Evolutionary conservation across 1,140 invertebrate genomes (phyloP).

Genomic region (Zaprionus vittiger): DNA sequence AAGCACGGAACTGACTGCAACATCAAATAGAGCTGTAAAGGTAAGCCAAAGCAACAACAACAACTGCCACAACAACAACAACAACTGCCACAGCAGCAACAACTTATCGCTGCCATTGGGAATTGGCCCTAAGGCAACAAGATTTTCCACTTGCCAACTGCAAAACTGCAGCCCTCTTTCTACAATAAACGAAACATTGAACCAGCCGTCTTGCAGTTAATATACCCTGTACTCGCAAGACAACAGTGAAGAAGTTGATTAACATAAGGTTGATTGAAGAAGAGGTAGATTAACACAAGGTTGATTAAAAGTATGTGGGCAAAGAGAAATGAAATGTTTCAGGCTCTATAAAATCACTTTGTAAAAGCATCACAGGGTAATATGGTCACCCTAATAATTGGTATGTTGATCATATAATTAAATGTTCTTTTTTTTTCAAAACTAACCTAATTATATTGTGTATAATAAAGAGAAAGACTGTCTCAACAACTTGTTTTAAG

Average conservation of each 20-base stretch:
- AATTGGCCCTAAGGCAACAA: conserved; percentile 54
- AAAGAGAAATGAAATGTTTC: too few relatives aligned
- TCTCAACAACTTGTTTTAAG: too few relatives aligned
- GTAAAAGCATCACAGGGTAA: too few relatives aligned
- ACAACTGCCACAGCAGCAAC: neutral
- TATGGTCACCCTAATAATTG: neutral
- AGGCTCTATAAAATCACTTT: too few relatives aligned
- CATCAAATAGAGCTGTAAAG: conserved; percentile 58
- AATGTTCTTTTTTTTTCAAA: too few relatives aligned
- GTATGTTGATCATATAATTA: too few relatives aligned
- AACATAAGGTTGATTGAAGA: too few relatives aligned
- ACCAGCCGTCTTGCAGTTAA: neutral
- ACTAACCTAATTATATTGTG: too few relatives aligned
- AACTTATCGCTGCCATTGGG: conserved; percentile 28
- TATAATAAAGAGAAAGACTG: too few relatives aligned
- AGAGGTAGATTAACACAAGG: neutral
- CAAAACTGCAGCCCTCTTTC: conserved; percentile 14
- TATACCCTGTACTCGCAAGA: neutral
- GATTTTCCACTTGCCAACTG: conserved; percentile 67
- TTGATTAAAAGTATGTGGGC: too few relatives aligned
- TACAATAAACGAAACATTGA: conserved; percentile 7
- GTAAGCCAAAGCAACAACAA: conserved; percentile 33
- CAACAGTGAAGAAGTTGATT: neutral
- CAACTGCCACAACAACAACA: neutral
- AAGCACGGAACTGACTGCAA: conserved; percentile 53